Evolutionary conservation across 2,888 invertebrate genomes (phyloP), one percentile per base, ranked within the genome.

Genomic region (Leptinotarsa rubiginosa): DNA sequence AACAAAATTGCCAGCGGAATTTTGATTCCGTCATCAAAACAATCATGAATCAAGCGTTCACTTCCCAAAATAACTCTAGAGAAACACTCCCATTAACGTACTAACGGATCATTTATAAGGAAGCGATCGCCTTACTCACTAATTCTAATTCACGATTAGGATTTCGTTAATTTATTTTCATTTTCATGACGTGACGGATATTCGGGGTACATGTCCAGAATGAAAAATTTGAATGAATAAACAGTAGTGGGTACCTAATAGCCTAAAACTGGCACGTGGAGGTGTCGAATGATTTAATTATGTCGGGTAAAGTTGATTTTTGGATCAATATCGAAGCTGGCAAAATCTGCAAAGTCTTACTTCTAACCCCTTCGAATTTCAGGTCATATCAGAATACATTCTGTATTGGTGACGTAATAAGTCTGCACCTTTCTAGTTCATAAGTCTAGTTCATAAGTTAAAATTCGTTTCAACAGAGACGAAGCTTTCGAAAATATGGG

Each of bases 131-230:
- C 20, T 25, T 22, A 56, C 20, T 52, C 56, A 56, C 20, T 20
- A 56, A 56, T 56, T 56, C 20, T 15, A 56, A 22, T 56, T 56
- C 13, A 56, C 56, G 56, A 56, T 18, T 13, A 20, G 20, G 20
- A 56, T 56, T 56, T 56, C 56, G 56, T 56, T 20, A 56, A 56
- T 56, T 56, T 56, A 56, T 56, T 56, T 56, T 56, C 13, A 15
- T 56, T 56, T 56, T 13, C 18, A 10, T 15, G 22, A 56, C 56
- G 56, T 25, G 56, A 56, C 56, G 56, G 56, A 56, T 56, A 56
- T 56, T 22, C 18, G 20, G 22, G 3, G 22, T 4, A 56, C 56
- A 15, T 22, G 56, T 56, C 4, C 13, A 56, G 56, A 56, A 56
- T 56, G 20, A 10, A 20, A 56, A 18, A 20, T 20, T n/a, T 1